These are phyloP conservation scores for Alectoris magna DNA, from an alignment of 2,797 vertebrate species.

Conservation along the genomic window DNA sequence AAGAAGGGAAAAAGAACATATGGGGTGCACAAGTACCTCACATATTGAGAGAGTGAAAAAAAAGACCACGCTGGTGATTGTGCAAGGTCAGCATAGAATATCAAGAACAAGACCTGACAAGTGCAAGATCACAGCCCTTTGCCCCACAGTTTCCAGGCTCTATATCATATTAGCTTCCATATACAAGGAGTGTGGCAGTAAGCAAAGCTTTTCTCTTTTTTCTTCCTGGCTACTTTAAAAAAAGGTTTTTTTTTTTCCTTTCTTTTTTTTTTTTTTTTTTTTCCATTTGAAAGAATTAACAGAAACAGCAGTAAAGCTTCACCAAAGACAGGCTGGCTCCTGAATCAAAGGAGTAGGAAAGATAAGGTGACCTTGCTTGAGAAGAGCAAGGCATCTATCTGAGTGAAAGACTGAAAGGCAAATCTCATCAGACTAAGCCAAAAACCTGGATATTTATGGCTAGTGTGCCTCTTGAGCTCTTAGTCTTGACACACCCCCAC, in stretches of 20 bases:
- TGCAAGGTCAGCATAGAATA: neutral
- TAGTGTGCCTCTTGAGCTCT: neutral
- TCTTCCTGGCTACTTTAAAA: neutral
- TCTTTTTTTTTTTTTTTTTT: neutral
- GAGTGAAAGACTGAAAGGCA: neutral
- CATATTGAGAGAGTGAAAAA: neutral
- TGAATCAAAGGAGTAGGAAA: neutral
- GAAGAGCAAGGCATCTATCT: neutral
- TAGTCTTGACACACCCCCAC: neutral
- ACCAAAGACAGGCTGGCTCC: conserved; percentile 16
- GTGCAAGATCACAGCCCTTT: neutral
- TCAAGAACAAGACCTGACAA: neutral
- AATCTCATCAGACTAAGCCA: neutral
- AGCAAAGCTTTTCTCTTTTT: neutral
- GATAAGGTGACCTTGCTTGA: neutral
- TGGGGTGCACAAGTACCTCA: neutral
- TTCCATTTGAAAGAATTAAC: neutral
- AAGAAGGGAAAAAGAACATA: neutral
- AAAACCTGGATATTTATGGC: neutral
- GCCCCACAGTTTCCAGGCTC: neutral
- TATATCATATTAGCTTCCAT: neutral
- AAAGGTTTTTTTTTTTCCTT: neutral
- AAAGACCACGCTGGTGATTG: neutral
- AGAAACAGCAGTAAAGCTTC: conserved; percentile 5
- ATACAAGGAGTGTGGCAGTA: neutral